These are phyloP conservation scores for Falco peregrinus DNA, from an alignment of 2,797 vertebrate genomes.

Conservation along the genomic window DNA sequence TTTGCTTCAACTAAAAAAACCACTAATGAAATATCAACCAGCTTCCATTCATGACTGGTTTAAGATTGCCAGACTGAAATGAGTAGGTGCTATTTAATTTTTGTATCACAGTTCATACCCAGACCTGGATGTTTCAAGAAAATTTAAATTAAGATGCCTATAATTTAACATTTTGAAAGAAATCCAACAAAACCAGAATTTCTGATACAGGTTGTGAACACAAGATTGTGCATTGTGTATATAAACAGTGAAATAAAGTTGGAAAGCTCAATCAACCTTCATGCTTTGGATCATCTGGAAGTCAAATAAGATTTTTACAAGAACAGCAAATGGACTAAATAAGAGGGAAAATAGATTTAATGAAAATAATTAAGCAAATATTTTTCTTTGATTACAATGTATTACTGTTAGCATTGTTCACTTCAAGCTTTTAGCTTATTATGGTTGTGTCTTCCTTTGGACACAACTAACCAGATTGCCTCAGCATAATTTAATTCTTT, in stretches of 20 bases:
- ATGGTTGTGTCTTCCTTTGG: background rate
- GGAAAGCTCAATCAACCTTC: background rate
- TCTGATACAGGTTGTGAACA: background rate
- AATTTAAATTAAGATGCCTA: background rate
- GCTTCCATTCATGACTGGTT: background rate
- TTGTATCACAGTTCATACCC: background rate
- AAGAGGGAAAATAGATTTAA: background rate
- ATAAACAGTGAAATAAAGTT: background rate
- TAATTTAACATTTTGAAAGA: background rate
- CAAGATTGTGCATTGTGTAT: background rate
- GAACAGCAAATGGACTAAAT: background rate
- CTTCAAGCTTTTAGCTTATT: background rate
- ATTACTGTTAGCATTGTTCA: background rate
- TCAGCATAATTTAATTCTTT: slow-evolving; percentile 54
- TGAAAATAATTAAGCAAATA: background rate
- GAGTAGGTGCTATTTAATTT: background rate
- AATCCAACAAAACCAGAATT: background rate
- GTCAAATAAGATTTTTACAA: background rate
- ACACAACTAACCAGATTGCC: slow-evolving; percentile 28
- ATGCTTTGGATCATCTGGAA: background rate
- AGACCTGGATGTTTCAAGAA: background rate
- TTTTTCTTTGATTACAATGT: background rate
- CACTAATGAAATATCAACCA: background rate
- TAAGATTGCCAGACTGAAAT: background rate
- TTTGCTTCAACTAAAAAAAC: background rate